A percentile compares a stretch with the other conserved stretches of the same genome.
Conservation (phyloP, 2,113 vertebrate species). For the Phalacrocorax aristotelis region DNA sequence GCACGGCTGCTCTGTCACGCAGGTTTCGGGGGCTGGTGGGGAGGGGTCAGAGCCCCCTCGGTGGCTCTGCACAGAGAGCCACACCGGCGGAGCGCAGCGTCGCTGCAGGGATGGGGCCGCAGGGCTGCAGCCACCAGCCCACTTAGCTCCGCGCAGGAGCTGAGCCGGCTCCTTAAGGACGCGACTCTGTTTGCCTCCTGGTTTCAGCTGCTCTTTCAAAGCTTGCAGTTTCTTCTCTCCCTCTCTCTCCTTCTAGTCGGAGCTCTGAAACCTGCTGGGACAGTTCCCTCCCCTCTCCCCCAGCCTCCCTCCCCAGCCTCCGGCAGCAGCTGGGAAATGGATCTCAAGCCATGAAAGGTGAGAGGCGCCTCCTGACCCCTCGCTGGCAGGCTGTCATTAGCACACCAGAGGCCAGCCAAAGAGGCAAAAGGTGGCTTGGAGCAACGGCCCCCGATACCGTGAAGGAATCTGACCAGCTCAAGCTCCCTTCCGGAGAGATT, state of each 20-base stretch:
- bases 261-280: conserved; percentile 15
- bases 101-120: not conserved
- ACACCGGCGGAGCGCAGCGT: fast-evolving
- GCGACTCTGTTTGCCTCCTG: fast-evolving
- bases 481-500: not conserved
- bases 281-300: not conserved
- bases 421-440: not conserved
- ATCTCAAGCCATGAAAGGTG: not conserved
- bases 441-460: fast-evolving
- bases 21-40: fast-evolving
- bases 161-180: fast-evolving
- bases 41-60: not conserved
- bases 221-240: not conserved
- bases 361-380: not conserved
- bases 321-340: not conserved
- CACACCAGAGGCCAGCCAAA: not conserved
- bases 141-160: fast-evolving
- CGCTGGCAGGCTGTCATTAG: not conserved
- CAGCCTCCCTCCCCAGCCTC: not conserved
- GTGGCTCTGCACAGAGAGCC: not conserved
- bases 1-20: fast-evolving
- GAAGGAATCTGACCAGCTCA: not conserved
- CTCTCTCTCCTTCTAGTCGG: not conserved
- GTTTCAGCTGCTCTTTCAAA: not conserved
- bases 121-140: not conserved